Evolutionary conservation across 1,140 invertebrate genomes (phyloP), one percentile per base, ranked within the genome.

Genomic region (Micrasema longulum): DNA sequence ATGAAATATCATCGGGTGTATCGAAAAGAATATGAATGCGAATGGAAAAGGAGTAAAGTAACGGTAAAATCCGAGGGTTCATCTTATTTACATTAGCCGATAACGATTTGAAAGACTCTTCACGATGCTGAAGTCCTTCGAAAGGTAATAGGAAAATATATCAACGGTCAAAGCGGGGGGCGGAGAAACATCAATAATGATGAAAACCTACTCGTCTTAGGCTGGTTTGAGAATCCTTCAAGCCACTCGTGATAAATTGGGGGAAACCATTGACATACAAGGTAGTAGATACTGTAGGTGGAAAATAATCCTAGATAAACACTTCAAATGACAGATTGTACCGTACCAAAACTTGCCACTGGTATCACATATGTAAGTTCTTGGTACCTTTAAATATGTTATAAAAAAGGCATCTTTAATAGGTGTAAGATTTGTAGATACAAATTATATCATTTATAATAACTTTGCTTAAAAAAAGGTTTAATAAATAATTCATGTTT

Each of bases 51-150:
- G 55, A 38, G 35, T 60, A 60, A 36, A 31, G 55, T 16, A 18
- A 60, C 55, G 38, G 41, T 60, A 41, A 60, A 60, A 63, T 63
- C 65, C 43, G 68, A 74, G 72, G 64, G 73, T 68, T 74, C 72
- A 70, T 50, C 64, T 71, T 71, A 74, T 74, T 71, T 71, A 74
- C 68, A 74, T 74, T 71, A 41, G 69, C 41, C 50, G 72, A 74
- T 70, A 70, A 74, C 48, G 67, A 55, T 38, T 60, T 36, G 53
- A 60, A 60, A 69, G 60, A 38, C 68, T 26, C 57, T 57, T 36
- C n/a, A 69, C n/a, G 16, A n/a, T 20, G 12, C 52, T 14, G 53
- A 45, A 45, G n/a, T 11, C 22, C 23, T 20, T 35, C 11, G 18
- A 62, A 69, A 45, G 50, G 50, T 12, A 55, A 69, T 60, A 55